Percentiles rank a stretch among this genome's conserved stretches.
Evolutionary conservation across 37 sponge, comb jelly and placozoan species (phyloP).

Genomic region (Eunapius fragilis): DNA sequence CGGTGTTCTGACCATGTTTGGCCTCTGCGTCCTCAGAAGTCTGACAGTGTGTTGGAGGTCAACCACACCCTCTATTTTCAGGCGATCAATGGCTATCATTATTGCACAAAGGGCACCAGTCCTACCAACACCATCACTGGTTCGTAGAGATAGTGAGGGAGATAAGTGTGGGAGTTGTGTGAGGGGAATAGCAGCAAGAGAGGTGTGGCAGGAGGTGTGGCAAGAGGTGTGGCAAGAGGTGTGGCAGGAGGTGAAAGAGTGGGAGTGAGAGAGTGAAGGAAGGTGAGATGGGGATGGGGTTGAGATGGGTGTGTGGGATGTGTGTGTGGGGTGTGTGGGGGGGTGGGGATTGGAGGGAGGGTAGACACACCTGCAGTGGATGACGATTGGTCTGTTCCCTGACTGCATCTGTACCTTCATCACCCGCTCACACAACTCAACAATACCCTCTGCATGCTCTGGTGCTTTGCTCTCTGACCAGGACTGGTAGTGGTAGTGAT

Average conservation of each 20-base stretch:
- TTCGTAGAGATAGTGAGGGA: neutral
- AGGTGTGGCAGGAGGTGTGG: neutral
- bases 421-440: constrained; percentile 86
- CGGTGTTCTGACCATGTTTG: constrained; percentile 85
- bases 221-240: neutral
- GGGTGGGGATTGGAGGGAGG: neutral
- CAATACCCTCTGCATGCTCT: constrained; percentile 55
- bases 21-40: constrained; percentile 81
- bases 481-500: constrained; percentile 80
- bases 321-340: too few species aligned
- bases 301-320: too few species aligned
- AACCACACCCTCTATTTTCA: constrained; percentile 75
- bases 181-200: neutral
- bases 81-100: constrained; percentile 71
- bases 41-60: constrained; percentile 84
- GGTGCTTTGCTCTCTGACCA: constrained; percentile 89
- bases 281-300: too few species aligned
- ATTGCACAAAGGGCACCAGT: constrained; percentile 86
- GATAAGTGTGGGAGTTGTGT: neutral
- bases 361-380: constrained; percentile 83
- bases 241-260: neutral
- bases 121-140: constrained; percentile 86
- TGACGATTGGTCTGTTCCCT: constrained; percentile 84
- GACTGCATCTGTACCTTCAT: constrained; percentile 64
- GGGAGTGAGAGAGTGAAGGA: neutral